Percentiles rank a stretch among this genome's conserved stretches.
Conservation (phyloP, 2,888 invertebrate genomes). For the Neoascia interrupta region DNA sequence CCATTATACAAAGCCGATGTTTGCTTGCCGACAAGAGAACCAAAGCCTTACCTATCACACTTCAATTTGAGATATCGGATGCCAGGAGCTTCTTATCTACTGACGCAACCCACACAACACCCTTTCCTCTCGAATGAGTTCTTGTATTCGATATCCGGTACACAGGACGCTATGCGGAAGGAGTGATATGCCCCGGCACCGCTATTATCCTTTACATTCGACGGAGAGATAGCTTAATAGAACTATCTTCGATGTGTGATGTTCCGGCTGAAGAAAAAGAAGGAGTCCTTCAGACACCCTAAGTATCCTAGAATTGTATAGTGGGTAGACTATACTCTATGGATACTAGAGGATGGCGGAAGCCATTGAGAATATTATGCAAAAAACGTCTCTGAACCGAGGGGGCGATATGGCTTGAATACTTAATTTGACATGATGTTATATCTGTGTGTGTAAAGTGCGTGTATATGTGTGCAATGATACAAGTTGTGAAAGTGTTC, state of each 20-base stretch:
- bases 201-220: slow-evolving; percentile 25
- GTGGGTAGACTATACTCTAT: too few species aligned
- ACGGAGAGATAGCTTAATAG: slow-evolving; percentile 37
- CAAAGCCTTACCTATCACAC: slow-evolving; percentile 33
- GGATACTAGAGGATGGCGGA: slow-evolving; percentile 24
- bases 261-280: slow-evolving; percentile 28
- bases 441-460: not conserved
- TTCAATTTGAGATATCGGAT: slow-evolving; percentile 59
- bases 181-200: slow-evolving; percentile 7
- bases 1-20: slow-evolving; percentile 9
- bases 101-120: slow-evolving; percentile 26
- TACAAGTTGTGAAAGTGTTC: not conserved
- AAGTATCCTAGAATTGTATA: too few species aligned
- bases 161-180: not conserved
- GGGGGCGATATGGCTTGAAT: slow-evolving; percentile 35
- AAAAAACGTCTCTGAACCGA: slow-evolving; percentile 34
- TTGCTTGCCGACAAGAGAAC: not conserved
- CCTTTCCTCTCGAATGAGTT: slow-evolving; percentile 26
- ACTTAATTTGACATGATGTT: slow-evolving; percentile 51
- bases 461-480: slow-evolving; percentile 3
- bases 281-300: too few species aligned
- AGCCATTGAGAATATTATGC: slow-evolving; percentile 52
- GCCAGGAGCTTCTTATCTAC: slow-evolving; percentile 42
- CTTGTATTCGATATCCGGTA: slow-evolving; percentile 57
- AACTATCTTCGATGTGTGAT: slow-evolving; percentile 37